Evolutionary conservation across 2,113 vertebrate genomes (phyloP).

Genomic region (Plectropomus leopardus): DNA sequence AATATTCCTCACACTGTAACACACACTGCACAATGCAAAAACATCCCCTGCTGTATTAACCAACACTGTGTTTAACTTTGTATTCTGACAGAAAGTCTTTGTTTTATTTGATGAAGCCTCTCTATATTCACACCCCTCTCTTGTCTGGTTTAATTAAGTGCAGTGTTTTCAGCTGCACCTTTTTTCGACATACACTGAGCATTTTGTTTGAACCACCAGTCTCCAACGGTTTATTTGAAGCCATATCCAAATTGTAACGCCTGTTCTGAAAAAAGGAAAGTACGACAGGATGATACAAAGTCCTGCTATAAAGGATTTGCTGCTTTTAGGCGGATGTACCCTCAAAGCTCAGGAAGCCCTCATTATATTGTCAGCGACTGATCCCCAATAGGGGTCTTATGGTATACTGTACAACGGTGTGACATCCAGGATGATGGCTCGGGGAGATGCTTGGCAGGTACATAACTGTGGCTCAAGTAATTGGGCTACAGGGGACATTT

Average conservation of each 20-base stretch:
- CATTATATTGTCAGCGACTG: conserved; percentile 52
- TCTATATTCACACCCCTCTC: not conserved
- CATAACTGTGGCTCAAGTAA: conserved; percentile 72
- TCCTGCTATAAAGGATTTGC: conserved; percentile 29
- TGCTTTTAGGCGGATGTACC: conserved; percentile 24
- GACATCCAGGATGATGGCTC: conserved; percentile 48
- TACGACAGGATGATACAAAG: conserved; percentile 19
- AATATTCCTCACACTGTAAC: not conserved
- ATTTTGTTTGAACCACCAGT: conserved; percentile 18
- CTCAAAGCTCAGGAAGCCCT: conserved; percentile 45
- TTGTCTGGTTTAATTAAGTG: conserved; percentile 47
- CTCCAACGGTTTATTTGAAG: conserved; percentile 17
- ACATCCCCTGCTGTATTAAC: not conserved
- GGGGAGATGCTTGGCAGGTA: conserved; percentile 71
- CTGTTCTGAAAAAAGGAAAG: not conserved
- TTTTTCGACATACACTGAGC: not conserved
- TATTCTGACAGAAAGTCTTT: conserved; percentile 26
- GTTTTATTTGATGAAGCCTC: conserved; percentile 27
- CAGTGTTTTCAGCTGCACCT: conserved; percentile 4
- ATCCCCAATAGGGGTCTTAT: conserved; percentile 40
- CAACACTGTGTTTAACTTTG: not conserved
- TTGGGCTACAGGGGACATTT: conserved; percentile 75
- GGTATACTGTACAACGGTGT: conserved; percentile 37
- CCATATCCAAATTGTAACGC: not conserved
- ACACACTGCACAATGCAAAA: not conserved